Conservation (phyloP, 2,113 vertebrate genomes). For the Neotoma lepida region DNA sequence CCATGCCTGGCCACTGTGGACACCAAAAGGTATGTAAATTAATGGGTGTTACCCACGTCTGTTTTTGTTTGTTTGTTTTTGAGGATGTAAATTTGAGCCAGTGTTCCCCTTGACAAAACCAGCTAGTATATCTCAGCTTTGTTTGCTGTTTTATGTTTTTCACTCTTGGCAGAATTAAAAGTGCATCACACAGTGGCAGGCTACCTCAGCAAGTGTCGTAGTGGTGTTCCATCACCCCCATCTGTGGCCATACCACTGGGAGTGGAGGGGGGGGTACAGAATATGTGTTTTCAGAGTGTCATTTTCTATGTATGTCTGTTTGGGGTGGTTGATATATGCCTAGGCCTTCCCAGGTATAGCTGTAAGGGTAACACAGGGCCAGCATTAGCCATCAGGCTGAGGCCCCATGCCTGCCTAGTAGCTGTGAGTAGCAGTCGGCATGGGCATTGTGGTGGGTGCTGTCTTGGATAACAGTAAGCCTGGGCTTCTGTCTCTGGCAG, state of each 20-base stretch:
- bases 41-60: not conserved
- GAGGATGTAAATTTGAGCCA: slow-evolving; percentile 55
- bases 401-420: slow-evolving; percentile 25
- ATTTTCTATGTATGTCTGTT: not conserved
- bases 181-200: slow-evolving; percentile 56
- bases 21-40: not conserved
- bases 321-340: not conserved
- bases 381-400: not conserved
- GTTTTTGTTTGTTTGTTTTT: not conserved
- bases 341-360: not conserved
- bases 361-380: not conserved
- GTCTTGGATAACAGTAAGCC: slow-evolving; percentile 22
- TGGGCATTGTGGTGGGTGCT: slow-evolving; percentile 27
- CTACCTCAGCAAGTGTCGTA: slow-evolving; percentile 61
- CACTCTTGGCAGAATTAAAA: slow-evolving; percentile 60
- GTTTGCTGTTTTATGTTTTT: slow-evolving; percentile 64
- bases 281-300: no score
- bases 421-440: slow-evolving; percentile 49
- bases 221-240: slow-evolving; percentile 44
- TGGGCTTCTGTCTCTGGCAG: not conserved
- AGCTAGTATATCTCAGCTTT: slow-evolving; percentile 64
- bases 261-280: not conserved
- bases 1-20: not conserved
- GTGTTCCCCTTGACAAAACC: slow-evolving; percentile 62
- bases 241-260: not conserved